Evolutionary conservation across 2,888 invertebrate species (phyloP).

Genomic region (Agonum fuliginosum): DNA sequence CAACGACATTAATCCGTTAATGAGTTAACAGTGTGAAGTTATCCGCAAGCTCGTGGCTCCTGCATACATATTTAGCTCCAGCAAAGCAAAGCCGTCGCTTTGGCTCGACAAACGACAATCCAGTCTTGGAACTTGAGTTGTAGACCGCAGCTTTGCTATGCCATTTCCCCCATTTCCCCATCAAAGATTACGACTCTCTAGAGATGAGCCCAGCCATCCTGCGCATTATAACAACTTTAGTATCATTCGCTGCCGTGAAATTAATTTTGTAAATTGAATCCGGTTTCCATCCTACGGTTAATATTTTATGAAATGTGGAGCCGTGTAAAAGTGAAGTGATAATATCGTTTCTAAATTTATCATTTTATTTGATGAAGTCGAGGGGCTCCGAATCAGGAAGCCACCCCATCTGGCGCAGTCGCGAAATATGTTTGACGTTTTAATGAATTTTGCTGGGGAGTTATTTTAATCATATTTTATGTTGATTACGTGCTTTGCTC

Average conservation of each 20-base stretch:
- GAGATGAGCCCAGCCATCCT: conserved; percentile 20
- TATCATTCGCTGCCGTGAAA: conserved; percentile 35
- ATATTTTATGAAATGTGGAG: conserved; percentile 42
- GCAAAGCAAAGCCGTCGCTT: not conserved
- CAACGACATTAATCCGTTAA: conserved; percentile 10
- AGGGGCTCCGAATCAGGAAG: too few relatives aligned
- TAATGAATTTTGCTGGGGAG: conserved; percentile 9
- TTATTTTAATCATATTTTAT: conserved; percentile 11
- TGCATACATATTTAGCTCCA: conserved; percentile 34
- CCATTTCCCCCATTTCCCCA: conserved; percentile 25
- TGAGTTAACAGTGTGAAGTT: conserved; percentile 14
- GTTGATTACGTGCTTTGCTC: not conserved
- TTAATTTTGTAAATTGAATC: conserved; percentile 52
- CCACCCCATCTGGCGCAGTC: not conserved
- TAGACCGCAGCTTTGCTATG: conserved; percentile 17
- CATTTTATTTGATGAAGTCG: conserved; percentile 24
- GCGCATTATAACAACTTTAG: conserved; percentile 42
- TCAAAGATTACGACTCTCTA: conserved; percentile 28
- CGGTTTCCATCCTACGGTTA: conserved; percentile 19
- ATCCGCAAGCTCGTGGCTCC: conserved; percentile 5
- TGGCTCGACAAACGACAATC: conserved; percentile 1
- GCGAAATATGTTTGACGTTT: conserved; percentile 20
- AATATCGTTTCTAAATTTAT: conserved; percentile 39
- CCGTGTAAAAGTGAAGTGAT: conserved; percentile 31
- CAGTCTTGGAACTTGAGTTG: conserved; percentile 26